phyloP scores from a whole-genome alignment of 2,888 invertebrate genomes.

The Dendrolimus pini region DNA sequence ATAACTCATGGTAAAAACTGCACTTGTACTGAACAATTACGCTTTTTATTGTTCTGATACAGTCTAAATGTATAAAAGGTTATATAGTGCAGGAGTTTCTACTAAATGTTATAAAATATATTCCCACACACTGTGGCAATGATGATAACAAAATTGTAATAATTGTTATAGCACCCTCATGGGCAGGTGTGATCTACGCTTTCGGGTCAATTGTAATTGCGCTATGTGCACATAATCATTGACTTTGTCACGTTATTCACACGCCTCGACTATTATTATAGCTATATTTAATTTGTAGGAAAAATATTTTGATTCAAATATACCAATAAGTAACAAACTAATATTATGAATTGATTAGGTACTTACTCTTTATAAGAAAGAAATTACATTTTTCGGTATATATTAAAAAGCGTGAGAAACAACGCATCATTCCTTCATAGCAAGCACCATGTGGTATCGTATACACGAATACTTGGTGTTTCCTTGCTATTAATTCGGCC shows the following conservation, averaged over 20 bases:
- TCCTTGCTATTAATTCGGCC: slow-evolving; percentile 70
- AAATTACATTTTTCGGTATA: background rate
- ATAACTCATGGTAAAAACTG: too few species aligned
- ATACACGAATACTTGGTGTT: slow-evolving; percentile 29
- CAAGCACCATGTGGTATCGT: slow-evolving; percentile 53
- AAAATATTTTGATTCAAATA: too few species aligned
- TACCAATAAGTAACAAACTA: too few species aligned
- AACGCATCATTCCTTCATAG: slow-evolving; percentile 32
- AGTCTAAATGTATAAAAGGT: too few species aligned
- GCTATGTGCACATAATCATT: slow-evolving; percentile 39
- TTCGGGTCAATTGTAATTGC: slow-evolving; percentile 32
- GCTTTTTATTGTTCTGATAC: too few species aligned
- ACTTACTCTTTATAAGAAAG: too few species aligned
- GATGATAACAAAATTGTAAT: slow-evolving; percentile 45
- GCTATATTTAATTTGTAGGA: too few species aligned
- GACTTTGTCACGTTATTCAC: slow-evolving; percentile 48
- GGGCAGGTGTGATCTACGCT: slow-evolving; percentile 54
- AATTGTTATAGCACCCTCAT: slow-evolving; percentile 37
- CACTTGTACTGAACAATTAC: too few species aligned
- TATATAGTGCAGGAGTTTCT: too few species aligned
- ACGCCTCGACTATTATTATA: slow-evolving; percentile 14
- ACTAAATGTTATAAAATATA: slow-evolving; percentile 6
- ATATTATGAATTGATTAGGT: too few species aligned
- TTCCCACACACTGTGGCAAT: slow-evolving; percentile 47
- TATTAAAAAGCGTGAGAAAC: slow-evolving; percentile 52